Percentiles rank a stretch among this genome's conserved stretches.
Evolutionary conservation across 2,113 vertebrate genomes (phyloP).

Genomic region (Arvicanthis niloticus): DNA sequence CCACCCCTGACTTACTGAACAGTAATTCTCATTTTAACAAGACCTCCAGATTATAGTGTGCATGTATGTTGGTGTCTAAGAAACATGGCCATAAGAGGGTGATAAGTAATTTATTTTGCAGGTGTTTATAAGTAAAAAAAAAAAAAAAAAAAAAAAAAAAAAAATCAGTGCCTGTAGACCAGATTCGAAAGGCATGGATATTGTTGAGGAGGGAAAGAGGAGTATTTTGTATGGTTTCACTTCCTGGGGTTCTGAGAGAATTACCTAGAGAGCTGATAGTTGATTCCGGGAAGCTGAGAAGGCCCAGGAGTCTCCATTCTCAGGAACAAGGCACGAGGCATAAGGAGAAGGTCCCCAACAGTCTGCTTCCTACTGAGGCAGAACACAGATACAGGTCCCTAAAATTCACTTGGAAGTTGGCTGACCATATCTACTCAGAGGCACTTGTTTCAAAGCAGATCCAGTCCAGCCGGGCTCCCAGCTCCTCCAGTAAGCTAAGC

Average conservation of each 20-base stretch:
- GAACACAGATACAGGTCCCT: background rate
- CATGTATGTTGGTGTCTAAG: background rate
- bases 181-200: constrained; percentile 21
- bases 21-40: constrained; percentile 37
- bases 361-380: background rate
- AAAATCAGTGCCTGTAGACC: constrained; percentile 9
- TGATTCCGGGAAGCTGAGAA: background rate
- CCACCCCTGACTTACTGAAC: background rate
- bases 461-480: background rate
- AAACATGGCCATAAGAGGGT: background rate
- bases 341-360: background rate
- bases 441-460: constrained; percentile 3
- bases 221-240: constrained; percentile 22
- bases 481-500: constrained; percentile 32
- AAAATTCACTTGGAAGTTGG: constrained; percentile 14
- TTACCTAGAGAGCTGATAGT: background rate
- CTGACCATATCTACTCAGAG: background rate
- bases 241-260: constrained; percentile 15
- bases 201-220: background rate
- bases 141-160: background rate
- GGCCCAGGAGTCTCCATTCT: background rate
- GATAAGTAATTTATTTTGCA: constrained; percentile 47
- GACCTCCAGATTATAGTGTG: background rate
- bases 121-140: constrained; percentile 1
- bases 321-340: background rate